Base-by-base conservation (phyloP, 2,113 vertebrate genomes). In the Strigops habroptila region DNA sequence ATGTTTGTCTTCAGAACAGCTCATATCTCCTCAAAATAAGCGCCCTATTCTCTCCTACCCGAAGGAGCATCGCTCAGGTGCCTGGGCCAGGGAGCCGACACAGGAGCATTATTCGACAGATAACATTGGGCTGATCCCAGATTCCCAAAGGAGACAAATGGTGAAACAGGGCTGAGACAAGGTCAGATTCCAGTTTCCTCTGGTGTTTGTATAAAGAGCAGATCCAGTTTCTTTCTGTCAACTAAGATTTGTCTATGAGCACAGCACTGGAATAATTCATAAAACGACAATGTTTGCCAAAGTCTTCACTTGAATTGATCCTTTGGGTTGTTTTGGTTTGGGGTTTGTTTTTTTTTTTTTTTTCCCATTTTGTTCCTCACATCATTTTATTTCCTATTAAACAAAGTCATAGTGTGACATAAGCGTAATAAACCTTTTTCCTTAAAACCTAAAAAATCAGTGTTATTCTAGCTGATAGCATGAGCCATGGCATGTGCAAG, bases 131-230 rank as follows among this genome's bases (percentile, higher is more conserved):
- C 44, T 88, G 81, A 93, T 84, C 69, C 52, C 64, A 57, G 33
- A 68, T 88, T 95, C 93, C 90, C 87, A 53, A 68, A 69, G 68
- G 92, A 93, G 74, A 23, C 37, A 84, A 69, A 82, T 69, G 75
- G 76, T 37, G n/a, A 90, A 96, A 92, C 41, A 76, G 21, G 33
- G 48, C 77, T 82, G 48, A 93, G 79, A 62, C 43, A 85, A 80
- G 80, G 88, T 95, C 90, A 95, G 88, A 86, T 84, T 91, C 91
- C 86, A 87, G 44, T 92, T 95, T 92, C 37, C 31, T 51, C 73
- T 93, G 23, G 41, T 69, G 52, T 82, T 91, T 92, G 43, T 75
- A 31, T 79, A 65, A 86, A 93, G 44, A 90, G 43, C 18, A 49
- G 64, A 70, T 86, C 18, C 1, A 17, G 6, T 44, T 93, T 86